phyloP scores from a whole-genome alignment of 2,797 vertebrate genomes.

The Nothura maculosa region DNA sequence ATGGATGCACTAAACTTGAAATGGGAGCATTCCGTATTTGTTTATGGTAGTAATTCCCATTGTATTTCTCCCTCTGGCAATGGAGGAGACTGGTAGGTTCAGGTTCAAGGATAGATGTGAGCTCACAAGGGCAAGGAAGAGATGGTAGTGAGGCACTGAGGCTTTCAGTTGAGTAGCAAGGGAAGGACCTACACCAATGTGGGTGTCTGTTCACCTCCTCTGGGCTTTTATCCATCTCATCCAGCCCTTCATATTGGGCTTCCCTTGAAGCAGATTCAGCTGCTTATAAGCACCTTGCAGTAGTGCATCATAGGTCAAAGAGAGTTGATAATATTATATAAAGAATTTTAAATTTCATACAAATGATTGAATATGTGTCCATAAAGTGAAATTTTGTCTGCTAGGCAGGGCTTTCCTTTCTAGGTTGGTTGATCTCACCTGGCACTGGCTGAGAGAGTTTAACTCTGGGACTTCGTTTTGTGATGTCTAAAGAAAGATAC shows the following conservation, averaged over 20 bases:
- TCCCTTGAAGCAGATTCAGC: background rate
- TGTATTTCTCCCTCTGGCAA: background rate
- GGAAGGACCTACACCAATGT: background rate
- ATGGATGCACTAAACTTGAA: constrained; percentile 40
- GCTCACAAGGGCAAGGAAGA: background rate
- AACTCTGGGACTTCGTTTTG: background rate
- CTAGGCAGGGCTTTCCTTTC: background rate
- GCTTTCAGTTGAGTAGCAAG: background rate
- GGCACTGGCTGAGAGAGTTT: accelerated
- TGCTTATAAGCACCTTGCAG: background rate
- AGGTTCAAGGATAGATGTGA: background rate
- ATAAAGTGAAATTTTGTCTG: background rate
- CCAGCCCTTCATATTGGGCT: background rate
- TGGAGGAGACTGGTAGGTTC: background rate
- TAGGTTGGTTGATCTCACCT: background rate
- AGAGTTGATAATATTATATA: background rate
- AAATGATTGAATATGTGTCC: background rate
- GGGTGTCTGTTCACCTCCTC: background rate
- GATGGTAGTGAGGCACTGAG: background rate
- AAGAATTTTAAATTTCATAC: background rate
- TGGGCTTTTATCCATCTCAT: background rate
- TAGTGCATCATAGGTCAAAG: background rate
- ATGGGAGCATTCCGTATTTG: constrained; percentile 1
- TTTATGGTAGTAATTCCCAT: background rate
- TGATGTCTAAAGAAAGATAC: background rate